Conservation (phyloP, 2,888 invertebrate genomes). For the Trachelus iudaicus region DNA sequence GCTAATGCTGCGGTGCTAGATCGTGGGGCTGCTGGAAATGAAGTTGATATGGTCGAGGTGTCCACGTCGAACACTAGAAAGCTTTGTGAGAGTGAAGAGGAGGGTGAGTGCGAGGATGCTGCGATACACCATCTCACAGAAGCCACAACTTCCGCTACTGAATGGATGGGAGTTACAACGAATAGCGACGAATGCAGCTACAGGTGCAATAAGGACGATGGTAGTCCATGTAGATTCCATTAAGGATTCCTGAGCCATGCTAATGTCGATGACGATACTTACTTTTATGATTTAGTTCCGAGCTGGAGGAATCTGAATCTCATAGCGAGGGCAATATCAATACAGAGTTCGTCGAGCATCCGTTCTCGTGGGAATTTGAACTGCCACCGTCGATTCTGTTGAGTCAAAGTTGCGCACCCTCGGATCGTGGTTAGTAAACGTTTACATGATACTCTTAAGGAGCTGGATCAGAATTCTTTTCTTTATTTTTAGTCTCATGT, state of each 20-base stretch:
- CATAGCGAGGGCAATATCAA: slow-evolving; percentile 60
- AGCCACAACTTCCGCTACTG: slow-evolving; percentile 75
- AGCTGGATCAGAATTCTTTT: not conserved
- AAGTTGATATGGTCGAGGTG: not conserved
- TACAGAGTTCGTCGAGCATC: slow-evolving; percentile 67
- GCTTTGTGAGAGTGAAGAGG: slow-evolving; percentile 72
- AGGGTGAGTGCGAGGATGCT: slow-evolving; percentile 71
- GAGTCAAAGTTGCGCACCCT: slow-evolving; percentile 76
- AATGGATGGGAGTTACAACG: slow-evolving; percentile 90
- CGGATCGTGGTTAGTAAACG: slow-evolving; percentile 76
- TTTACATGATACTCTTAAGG: not conserved
- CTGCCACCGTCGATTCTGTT: slow-evolving; percentile 80
- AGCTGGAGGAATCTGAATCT: slow-evolving; percentile 71
- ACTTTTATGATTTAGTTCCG: slow-evolving; percentile 68
- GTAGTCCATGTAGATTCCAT: not conserved
- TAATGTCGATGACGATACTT: not conserved
- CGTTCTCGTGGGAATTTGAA: slow-evolving; percentile 73
- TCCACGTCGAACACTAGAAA: slow-evolving; percentile 7
- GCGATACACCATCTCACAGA: slow-evolving; percentile 72
- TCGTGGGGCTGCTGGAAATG: not conserved
- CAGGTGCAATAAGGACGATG: slow-evolving; percentile 55
- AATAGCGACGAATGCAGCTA: slow-evolving; percentile 90
- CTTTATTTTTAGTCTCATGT: slow-evolving; percentile 80
- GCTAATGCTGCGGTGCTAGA: not conserved
- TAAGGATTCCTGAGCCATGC: not conserved